Percentiles rank a stretch among this genome's conserved stretches.
These are phyloP conservation scores for Sycophila sp. DNA, from an alignment of 1,140 invertebrate genomes.

Conservation along the genomic window DNA sequence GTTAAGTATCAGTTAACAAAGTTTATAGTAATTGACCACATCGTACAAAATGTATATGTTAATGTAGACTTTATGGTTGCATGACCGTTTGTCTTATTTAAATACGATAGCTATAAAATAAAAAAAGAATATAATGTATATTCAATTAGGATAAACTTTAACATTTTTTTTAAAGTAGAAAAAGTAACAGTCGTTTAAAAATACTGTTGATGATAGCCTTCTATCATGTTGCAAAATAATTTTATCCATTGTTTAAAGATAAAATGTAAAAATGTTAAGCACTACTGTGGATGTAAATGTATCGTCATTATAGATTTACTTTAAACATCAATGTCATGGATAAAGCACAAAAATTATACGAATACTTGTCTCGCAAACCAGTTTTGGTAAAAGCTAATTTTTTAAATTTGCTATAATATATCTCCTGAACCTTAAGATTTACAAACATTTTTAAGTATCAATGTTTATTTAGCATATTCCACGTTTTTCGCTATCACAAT, in stretches of 20 bases:
- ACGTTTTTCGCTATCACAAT: too few species aligned
- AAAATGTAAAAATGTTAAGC: background rate
- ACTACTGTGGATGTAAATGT: background rate
- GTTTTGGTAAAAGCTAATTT: too few species aligned
- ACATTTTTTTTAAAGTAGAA: constrained; percentile 12
- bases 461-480: too few species aligned
- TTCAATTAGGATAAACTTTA: background rate
- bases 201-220: constrained; percentile 16
- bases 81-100: constrained; percentile 53
- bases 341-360: background rate
- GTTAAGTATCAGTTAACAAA: background rate
- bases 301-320: background rate
- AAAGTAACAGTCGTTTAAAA: background rate
- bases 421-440: too few species aligned
- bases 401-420: too few species aligned
- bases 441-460: too few species aligned
- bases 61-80: constrained; percentile 53
- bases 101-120: too few species aligned
- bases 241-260: constrained; percentile 18
- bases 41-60: constrained; percentile 41
- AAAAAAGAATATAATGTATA: too few species aligned
- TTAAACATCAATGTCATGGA: background rate
- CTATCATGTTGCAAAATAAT: constrained; percentile 20
- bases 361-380: too few species aligned
- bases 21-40: background rate